These are phyloP conservation scores for Steatocranus sp. DNA, from an alignment of 2,797 vertebrate genomes.

Conservation along the genomic window DNA sequence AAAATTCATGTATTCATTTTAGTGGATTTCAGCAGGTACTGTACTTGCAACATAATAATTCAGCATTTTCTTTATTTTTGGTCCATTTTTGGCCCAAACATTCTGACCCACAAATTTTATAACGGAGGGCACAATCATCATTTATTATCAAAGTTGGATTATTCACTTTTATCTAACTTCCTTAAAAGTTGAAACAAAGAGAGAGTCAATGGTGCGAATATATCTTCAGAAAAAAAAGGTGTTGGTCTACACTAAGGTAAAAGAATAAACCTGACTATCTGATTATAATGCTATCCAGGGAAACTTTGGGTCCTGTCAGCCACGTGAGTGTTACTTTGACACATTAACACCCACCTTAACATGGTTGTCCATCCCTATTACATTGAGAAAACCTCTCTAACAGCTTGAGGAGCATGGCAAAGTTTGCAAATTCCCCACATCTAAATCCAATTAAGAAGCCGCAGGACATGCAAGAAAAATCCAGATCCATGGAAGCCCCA, in stretches of 20 bases:
- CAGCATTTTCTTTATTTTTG: background rate
- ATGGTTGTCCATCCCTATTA: rapidly evolving
- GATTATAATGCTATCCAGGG: background rate
- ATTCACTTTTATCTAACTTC: background rate
- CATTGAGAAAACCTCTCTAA: background rate
- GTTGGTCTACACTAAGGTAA: too few relatives aligned
- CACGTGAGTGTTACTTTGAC: background rate
- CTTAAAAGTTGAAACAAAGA: background rate
- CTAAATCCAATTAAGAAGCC: background rate
- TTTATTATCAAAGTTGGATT: background rate
- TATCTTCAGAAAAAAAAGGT: background rate
- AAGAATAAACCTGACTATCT: rapidly evolving
- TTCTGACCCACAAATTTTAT: background rate
- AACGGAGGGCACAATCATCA: background rate
- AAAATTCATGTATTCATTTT: background rate
- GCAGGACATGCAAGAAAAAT: background rate
- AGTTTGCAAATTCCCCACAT: background rate
- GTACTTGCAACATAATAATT: background rate
- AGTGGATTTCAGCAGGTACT: background rate
- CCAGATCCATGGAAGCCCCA: background rate
- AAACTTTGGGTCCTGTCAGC: background rate
- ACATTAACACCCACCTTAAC: background rate
- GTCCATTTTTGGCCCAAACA: background rate
- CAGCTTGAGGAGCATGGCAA: background rate
- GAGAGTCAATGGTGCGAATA: background rate